Conservation (phyloP, 2,113 vertebrate species). For the Archocentrus centrarchus region DNA sequence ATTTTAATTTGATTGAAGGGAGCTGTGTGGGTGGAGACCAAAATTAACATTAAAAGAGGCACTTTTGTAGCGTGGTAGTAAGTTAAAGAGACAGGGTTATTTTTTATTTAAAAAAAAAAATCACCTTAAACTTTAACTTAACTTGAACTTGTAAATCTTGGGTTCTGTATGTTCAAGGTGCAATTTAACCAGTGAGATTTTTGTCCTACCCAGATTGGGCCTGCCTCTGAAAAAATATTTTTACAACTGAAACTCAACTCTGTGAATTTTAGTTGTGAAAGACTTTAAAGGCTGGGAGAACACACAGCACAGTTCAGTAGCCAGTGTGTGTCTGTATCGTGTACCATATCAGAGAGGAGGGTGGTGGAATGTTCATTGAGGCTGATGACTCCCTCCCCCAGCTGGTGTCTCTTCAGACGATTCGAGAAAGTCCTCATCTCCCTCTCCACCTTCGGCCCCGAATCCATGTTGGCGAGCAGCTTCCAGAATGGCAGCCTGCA, state of each 20-base stretch:
- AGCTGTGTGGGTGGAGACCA: too few relatives aligned
- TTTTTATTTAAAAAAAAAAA: too few relatives aligned
- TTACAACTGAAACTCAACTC: neutral
- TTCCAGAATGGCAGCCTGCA: constrained; percentile 87
- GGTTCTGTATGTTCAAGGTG: too few relatives aligned
- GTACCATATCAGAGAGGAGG: constrained; percentile 83
- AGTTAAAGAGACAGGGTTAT: too few relatives aligned
- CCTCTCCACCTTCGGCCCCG: constrained; percentile 83
- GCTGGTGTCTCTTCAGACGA: constrained; percentile 83
- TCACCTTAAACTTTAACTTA: too few relatives aligned
- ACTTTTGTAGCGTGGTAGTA: too few relatives aligned
- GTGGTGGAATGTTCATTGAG: constrained; percentile 87
- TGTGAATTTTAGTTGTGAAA: neutral
- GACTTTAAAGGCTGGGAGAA: neutral
- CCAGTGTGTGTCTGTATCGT: neutral
- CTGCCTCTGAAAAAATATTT: neutral
- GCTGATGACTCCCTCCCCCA: constrained; percentile 86
- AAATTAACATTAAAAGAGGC: too few relatives aligned
- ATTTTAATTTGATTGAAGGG: too few relatives aligned
- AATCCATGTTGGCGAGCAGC: constrained; percentile 77
- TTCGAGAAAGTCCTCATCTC: constrained; percentile 85
- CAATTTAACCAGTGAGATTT: neutral
- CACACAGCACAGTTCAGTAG: neutral
- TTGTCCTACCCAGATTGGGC: rapidly evolving
- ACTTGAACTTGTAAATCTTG: too few relatives aligned